A percentile compares a stretch with the other conserved stretches of the same genome.
phyloP scores from a whole-genome alignment of 2,888 invertebrate genomes.

The Cephus pygmeus region DNA sequence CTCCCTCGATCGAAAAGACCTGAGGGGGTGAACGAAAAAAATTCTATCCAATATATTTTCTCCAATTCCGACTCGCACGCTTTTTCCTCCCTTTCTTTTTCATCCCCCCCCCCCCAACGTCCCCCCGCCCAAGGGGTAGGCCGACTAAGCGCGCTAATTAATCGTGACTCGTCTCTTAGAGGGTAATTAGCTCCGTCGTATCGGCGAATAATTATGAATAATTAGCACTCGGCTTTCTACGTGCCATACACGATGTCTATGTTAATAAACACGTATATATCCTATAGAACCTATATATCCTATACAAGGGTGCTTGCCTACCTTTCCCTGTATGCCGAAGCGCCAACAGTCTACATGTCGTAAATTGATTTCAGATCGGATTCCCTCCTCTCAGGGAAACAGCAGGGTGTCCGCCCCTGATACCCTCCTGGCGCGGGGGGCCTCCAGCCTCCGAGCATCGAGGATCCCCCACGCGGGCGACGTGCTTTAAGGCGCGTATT shows the following conservation, averaged over 20 bases:
- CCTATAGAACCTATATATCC: neutral
- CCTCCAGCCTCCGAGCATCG: neutral
- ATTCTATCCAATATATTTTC: neutral
- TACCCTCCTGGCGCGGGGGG: neutral
- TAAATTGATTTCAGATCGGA: neutral
- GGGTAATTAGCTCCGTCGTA: too few species aligned
- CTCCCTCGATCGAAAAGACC: neutral
- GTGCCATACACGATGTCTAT: neutral
- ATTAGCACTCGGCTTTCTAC: neutral
- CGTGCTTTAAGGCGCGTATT: constrained; percentile 11
- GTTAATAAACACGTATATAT: neutral
- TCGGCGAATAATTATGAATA: neutral
- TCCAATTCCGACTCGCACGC: neutral
- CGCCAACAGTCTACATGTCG: neutral
- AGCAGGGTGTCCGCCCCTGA: neutral
- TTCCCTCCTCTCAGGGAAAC: neutral
- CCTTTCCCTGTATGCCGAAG: neutral
- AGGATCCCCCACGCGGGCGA: neutral
- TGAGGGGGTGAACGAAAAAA: neutral
- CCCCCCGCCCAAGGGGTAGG: too few species aligned
- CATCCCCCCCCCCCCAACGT: too few species aligned
- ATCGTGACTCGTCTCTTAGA: neutral
- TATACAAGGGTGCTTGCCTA: neutral
- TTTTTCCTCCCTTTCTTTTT: neutral
- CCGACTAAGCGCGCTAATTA: neutral